A percentile compares a stretch with the other conserved stretches of the same genome.
Evolutionary conservation across 2,113 vertebrate species (phyloP).

Genomic region (Spheniscus mendiculus): DNA sequence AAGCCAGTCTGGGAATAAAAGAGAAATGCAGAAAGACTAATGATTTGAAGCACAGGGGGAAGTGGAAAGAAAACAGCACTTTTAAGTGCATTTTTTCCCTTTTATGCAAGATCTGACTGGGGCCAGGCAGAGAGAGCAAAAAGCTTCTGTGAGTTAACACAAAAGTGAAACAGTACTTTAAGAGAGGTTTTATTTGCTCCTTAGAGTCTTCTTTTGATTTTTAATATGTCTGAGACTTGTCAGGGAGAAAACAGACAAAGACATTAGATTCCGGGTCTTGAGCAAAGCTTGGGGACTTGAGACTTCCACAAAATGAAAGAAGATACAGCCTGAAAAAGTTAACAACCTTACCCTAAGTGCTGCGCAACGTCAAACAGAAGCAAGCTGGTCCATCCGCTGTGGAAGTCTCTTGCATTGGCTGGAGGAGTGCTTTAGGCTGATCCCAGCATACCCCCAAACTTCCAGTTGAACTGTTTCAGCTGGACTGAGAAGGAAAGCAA

Average conservation of each 20-base stretch:
- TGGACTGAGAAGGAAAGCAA: not conserved
- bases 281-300: conserved; percentile 54
- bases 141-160: conserved; percentile 53
- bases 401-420: not conserved
- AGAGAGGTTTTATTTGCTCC: conserved; percentile 62
- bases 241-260: conserved; percentile 60
- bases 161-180: conserved; percentile 50
- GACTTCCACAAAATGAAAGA: conserved; percentile 42
- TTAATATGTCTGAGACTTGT: conserved; percentile 63
- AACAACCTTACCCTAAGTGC: conserved; percentile 4
- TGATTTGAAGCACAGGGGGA: conserved; percentile 39
- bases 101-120: conserved; percentile 53
- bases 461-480: not conserved
- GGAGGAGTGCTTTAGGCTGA: not conserved
- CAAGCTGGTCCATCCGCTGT: not conserved
- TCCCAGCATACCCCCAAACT: not conserved
- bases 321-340: conserved; percentile 23
- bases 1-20: conserved; percentile 66
- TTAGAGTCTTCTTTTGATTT: conserved; percentile 66
- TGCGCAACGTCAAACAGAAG: not conserved
- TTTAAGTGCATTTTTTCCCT: conserved; percentile 50
- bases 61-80: conserved; percentile 49
- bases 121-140: conserved; percentile 44
- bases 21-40: conserved; percentile 66
- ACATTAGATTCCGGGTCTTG: conserved; percentile 22